Evolutionary conservation across 2,888 invertebrate genomes (phyloP), one percentile per base, ranked within the genome.

Genomic region (Caenorhabditis sulstoni): DNA sequence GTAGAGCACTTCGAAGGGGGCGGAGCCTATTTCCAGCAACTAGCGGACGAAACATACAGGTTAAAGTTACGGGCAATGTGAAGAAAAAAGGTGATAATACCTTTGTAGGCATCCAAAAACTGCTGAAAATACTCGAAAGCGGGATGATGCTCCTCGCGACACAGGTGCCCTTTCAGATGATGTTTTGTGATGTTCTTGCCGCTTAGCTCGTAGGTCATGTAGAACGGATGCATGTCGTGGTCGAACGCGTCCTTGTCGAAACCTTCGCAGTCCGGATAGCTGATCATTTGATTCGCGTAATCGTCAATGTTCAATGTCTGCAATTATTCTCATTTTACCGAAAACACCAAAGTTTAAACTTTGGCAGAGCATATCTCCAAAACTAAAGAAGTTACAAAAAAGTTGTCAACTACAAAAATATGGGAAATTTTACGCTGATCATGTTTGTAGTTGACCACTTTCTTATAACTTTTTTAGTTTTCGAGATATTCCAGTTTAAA

Each of bases 211-310:
- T 45, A 14, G 1, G 41, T 49, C 1, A 62, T 2, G 18, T 55
- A 29, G 37, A 79, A 75, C 12, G 74, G 74, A 14, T 66, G 64
- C 81, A 83, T 79, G 50, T 79, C 64, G 58, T 86, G 85, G 22
- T 83, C 75, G 5, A 55, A 57, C 0, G 80, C 80, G 8, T 39
- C 59, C 3, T 75, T 45, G 3, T 53, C 37, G 50, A 85, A 86
- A 2, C 85, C 86, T 9, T 47, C 22, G 47, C 86, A 86, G 12
- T 47, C 53, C 8, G 75, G 78, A 64, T 71, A 23, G 61, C 82
- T 81, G 57, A 84, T 57, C 9, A 81, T 65, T 11, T 74, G 70
- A 16, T 44, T 7, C 0, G 73, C 77, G 82, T 81, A 84, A 57
- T 81, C 79, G 29, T 29, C 29, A 29, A 3, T 29, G 3, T 29